phyloP scores from a whole-genome alignment of 2,888 invertebrate genomes.

The Anaspis maculata region DNA sequence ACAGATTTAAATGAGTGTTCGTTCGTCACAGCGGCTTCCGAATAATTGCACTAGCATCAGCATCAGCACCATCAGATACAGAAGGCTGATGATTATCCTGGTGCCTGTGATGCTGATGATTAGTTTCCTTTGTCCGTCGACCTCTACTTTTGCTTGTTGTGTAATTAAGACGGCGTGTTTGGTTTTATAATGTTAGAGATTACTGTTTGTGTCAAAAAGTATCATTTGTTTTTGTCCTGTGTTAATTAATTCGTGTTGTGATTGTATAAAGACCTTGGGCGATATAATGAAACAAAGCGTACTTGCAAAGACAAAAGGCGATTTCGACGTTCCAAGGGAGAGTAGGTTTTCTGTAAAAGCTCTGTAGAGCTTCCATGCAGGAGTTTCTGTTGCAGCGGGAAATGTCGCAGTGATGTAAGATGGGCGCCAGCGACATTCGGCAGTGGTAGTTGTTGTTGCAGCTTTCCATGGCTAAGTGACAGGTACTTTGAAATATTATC shows the following conservation, averaged over 20 bases:
- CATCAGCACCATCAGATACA: too few species aligned
- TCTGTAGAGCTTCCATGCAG: conserved; percentile 80
- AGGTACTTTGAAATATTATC: conserved; percentile 60
- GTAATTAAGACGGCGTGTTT: too few species aligned
- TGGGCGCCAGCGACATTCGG: conserved; percentile 70
- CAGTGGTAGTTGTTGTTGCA: conserved; percentile 78
- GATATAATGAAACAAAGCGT: conserved; percentile 41
- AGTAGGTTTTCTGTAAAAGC: conserved; percentile 74
- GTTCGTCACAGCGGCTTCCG: too few species aligned
- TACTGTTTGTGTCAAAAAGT: conserved; percentile 10
- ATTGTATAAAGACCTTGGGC: conserved; percentile 12
- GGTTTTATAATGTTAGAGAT: neutral
- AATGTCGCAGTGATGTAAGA: conserved; percentile 73
- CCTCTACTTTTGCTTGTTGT: too few species aligned
- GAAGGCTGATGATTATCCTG: too few species aligned
- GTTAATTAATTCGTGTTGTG: conserved; percentile 12
- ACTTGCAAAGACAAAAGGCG: conserved; percentile 91
- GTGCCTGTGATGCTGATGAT: too few species aligned
- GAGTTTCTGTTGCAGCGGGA: conserved; percentile 73
- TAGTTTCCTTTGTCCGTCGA: too few species aligned
- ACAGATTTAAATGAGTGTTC: too few species aligned
- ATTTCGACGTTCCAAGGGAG: conserved; percentile 81
- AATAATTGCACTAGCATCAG: too few species aligned
- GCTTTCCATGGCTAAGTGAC: conserved; percentile 74
- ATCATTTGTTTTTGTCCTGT: too few species aligned